A percentile compares a stretch with the other conserved stretches of the same genome.
Conservation (phyloP, 2,797 vertebrate species). For the Onychomys torridus region DNA sequence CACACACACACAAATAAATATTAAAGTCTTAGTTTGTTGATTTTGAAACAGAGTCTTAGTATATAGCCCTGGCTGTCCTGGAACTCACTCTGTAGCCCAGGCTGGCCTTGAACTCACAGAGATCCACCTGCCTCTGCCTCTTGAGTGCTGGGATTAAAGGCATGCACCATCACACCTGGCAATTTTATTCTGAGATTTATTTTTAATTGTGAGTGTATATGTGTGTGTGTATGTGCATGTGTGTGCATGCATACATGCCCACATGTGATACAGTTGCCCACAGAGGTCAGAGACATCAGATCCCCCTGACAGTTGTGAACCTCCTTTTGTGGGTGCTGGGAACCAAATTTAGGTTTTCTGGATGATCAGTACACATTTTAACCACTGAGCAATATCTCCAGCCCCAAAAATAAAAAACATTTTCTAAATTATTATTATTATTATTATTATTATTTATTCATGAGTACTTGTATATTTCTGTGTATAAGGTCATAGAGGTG, state of each 20-base stretch:
- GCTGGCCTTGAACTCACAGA: background rate
- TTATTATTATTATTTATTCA: background rate
- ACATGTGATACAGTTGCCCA: background rate
- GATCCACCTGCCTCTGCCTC: background rate
- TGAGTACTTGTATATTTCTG: background rate
- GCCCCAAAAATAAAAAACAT: background rate
- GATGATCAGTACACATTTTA: background rate
- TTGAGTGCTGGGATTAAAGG: background rate
- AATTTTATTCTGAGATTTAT: background rate
- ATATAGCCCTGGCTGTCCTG: background rate
- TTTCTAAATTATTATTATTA: background rate
- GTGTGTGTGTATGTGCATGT: background rate
- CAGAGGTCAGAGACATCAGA: background rate
- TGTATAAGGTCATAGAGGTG: background rate
- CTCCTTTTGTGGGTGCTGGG: background rate
- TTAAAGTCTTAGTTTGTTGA: background rate
- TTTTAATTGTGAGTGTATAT: background rate
- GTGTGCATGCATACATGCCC: background rate
- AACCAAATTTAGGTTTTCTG: background rate
- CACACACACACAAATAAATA: background rate
- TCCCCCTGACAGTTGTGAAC: background rate
- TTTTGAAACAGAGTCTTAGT: background rate
- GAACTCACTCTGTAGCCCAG: background rate
- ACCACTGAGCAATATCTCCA: background rate
- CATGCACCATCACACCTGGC: background rate